phyloP scores from a whole-genome alignment of 2,888 invertebrate genomes.

The Pinctada fucata region DNA sequence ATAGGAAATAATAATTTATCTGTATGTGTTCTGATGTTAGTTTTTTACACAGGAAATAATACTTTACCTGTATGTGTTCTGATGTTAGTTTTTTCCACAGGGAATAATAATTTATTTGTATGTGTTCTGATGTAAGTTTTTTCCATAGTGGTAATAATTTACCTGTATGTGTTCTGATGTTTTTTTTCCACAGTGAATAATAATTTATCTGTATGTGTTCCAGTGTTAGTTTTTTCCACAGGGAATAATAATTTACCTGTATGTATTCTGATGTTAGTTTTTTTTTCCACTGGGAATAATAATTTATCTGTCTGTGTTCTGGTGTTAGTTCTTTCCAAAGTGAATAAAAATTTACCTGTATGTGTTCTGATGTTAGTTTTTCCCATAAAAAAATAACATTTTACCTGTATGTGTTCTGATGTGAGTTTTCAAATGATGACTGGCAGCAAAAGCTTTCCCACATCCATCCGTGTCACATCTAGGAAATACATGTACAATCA shows the following conservation, averaged over 20 bases:
- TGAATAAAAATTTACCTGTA: slow-evolving; percentile 76
- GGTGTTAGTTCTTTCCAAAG: slow-evolving; percentile 85
- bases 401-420: slow-evolving; percentile 85
- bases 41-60: slow-evolving; percentile 80
- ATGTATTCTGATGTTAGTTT: too few species aligned
- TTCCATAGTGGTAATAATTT: too few species aligned
- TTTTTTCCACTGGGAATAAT: slow-evolving; percentile 79
- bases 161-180: too few species aligned
- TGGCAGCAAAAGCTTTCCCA: slow-evolving; percentile 94
- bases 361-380: slow-evolving; percentile 89
- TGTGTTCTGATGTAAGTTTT: too few species aligned
- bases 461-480: slow-evolving; percentile 91
- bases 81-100: slow-evolving; percentile 85
- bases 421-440: slow-evolving; percentile 95
- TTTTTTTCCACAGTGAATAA: slow-evolving; percentile 80
- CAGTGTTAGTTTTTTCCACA: too few species aligned
- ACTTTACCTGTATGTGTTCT: slow-evolving; percentile 48
- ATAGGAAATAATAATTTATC: too few species aligned
- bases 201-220: too few species aligned
- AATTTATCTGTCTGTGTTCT: slow-evolving; percentile 84
- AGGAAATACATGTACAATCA: slow-evolving; percentile 38
- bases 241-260: too few species aligned
- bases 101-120: too few species aligned
- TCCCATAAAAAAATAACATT: neutral
- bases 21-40: slow-evolving; percentile 69